Evolutionary conservation across 2,797 vertebrate species (phyloP), one percentile per base, ranked within the genome.

Genomic region (Meda fulgida): DNA sequence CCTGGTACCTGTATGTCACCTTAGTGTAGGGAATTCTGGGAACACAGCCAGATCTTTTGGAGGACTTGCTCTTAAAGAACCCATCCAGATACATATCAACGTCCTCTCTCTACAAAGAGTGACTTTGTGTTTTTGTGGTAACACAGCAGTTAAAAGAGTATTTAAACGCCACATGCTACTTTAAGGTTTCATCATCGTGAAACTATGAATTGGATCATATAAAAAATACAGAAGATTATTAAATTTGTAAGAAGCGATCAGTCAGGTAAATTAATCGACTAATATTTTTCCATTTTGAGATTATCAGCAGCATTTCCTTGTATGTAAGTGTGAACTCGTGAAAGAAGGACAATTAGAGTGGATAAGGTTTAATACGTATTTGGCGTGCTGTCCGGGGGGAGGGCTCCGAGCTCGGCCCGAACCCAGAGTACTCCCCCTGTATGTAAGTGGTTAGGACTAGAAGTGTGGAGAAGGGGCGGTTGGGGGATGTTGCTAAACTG

Each of bases 21-120:
- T 86, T 83, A 63, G 82, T 91, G 90, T 89, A 92, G 92, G 91
- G 92, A 87, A 93, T 93, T 94, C 93, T 94, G 94, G 94, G 94
- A 94, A 84, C 84, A 84, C 81, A 85, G 93, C 93, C 93, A 94
- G 91, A 90, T 80, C 77, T 87, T 83, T 75, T 88, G 83, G 91
- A 91, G 86, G 89, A 94, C 91, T 92, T 86, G 81, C 79, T 91
- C 89, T 92, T 88, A 83, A 90, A 85, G 87, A 85, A 83, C 58
- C 72, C 26, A 70, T 86, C 80, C n/a, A 66, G 71, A 83, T 75
- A 67, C 53, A 79, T 80, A 63, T 82, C 73, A 34, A 46, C 63
- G 79, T 77, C 53, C 75, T 87, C 92, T 92, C 92, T 92, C 89
- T 76, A 66, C 48, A 43, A 58, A 67, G 21, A 78, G 2, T 5